Evolutionary conservation across 2,888 invertebrate species (phyloP), one percentile per base, ranked within the genome.

Genomic region (Acanthosepion esculentum): DNA sequence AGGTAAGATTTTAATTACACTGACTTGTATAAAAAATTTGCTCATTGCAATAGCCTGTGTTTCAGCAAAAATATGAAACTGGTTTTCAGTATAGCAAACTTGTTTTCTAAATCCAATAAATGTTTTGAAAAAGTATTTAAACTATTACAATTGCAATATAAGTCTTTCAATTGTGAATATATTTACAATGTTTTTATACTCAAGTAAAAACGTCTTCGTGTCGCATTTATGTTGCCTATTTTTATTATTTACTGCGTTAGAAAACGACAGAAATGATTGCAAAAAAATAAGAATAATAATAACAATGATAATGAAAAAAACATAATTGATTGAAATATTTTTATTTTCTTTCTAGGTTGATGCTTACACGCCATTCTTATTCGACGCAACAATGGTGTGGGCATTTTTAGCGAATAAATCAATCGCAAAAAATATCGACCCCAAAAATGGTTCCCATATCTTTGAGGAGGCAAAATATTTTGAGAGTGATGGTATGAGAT

Each of bases 321-420:
- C 0, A n/a, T 78, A 10, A 78, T 78, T 78, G 10, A 12, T 8
- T 78, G n/a, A 78, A 78, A 78, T 78, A 29, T 78, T n/a, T 78
- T 78, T 78, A 10, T 94, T 29, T 94, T 18, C n/a, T 48, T 95
- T 94, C n/a, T 92, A 96, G 96, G 94, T 96, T 78, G 96, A 97
- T 94, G 96, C 96, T 26, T 97, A 96, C 94, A 96, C 97, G 0
- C 96, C 97, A 0, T 97, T 96, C 95, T 95, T 97, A 48, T 96
- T 96, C 92, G 97, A 97, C 94, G 96, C 96, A n/a, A 95, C 96
- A 4, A 91, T 96, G 20, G 94, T 96, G 33, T 97, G 96, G 96
- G 97, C 96, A 0, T 92, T 95, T 29, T 95, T 96, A 29, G 96
- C 96, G 15, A 96, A 97, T 95, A 95, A 96, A 78, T 96, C 96